Base-by-base conservation (phyloP, 2,888 invertebrate genomes). In the Acanthosepion lycidas region DNA sequence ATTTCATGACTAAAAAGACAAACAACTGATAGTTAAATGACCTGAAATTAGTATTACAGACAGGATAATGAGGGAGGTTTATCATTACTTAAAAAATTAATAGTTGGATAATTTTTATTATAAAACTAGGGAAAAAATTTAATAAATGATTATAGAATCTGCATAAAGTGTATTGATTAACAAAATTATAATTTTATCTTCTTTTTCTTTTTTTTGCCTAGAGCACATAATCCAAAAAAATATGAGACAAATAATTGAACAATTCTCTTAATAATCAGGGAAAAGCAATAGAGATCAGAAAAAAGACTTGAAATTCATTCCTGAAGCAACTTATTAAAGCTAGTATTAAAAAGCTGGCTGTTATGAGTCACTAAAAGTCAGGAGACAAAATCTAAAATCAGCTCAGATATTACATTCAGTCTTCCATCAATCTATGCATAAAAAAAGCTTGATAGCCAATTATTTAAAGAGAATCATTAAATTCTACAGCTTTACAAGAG, bases 311-410 rank as follows among this genome's bases (percentile, higher is more conserved):
- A 78, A 78, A 78, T 78, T 78, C 78, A n/a, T 78, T 78, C n/a
- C n/a, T n/a, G 9, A 78, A 78, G 78, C n/a, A 78, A n/a, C 78
- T 78, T 78, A 78, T 78, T 78, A 33, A 78, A 33, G n/a, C 78
- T 78, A n/a, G 78, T 12, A 78, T 78, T 78, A 78, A n/a, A 33
- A n/a, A 78, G 78, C n/a, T 33, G 78, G 78, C n/a, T 15, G n/a
- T 78, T 78, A 78, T n/a, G 33, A 78, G 78, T 78, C n/a, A 78
- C 78, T 78, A 78, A n/a, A 78, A 78, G 78, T 78, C 78, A 78
- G n/a, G 78, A 12, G 78, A n/a, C 78, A 33, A 78, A 78, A 78
- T 78, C 78, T 78, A 78, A n/a, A 78, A 78, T 78, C 78, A 78
- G n/a, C n/a, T 15, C 0, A 18, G 78, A 33, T 15, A 78, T 78